phyloP scores from a whole-genome alignment of 2,888 invertebrate genomes.

The Gastracanthus pulcherrimus region DNA sequence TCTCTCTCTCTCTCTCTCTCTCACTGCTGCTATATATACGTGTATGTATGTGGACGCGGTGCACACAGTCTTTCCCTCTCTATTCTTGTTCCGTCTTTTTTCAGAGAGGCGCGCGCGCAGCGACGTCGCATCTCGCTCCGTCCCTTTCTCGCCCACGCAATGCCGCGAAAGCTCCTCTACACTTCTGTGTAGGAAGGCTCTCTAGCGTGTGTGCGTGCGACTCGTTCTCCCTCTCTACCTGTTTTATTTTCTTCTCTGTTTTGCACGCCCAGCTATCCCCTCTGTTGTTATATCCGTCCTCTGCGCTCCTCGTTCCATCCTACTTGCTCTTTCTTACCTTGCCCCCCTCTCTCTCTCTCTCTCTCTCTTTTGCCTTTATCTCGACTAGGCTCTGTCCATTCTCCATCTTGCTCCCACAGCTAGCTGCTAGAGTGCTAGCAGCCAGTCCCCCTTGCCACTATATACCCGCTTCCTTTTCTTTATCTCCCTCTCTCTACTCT shows the following conservation, averaged over 20 bases:
- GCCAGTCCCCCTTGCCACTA: no score
- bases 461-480: no score
- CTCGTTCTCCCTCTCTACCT: background rate
- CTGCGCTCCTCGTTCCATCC: background rate
- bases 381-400: no score
- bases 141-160: slow-evolving; percentile 12
- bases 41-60: no score
- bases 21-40: slow-evolving; percentile 36
- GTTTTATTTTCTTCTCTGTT: slow-evolving; percentile 42
- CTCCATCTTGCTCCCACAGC: no score
- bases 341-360: background rate
- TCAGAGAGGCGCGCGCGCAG: slow-evolving; percentile 41
- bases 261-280: slow-evolving; percentile 4
- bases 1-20: slow-evolving; percentile 14
- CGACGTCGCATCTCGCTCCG: no score
- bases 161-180: no score
- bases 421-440: no score
- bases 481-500: no score
- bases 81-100: slow-evolving; percentile 44
- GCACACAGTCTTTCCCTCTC: no score
- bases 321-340: background rate
- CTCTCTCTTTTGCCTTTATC: background rate
- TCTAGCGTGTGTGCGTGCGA: background rate
- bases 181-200: no score
- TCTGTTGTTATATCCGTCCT: background rate